Evolutionary conservation across 2,888 invertebrate species (phyloP).

Genomic region (Hemaris fuciformis): DNA sequence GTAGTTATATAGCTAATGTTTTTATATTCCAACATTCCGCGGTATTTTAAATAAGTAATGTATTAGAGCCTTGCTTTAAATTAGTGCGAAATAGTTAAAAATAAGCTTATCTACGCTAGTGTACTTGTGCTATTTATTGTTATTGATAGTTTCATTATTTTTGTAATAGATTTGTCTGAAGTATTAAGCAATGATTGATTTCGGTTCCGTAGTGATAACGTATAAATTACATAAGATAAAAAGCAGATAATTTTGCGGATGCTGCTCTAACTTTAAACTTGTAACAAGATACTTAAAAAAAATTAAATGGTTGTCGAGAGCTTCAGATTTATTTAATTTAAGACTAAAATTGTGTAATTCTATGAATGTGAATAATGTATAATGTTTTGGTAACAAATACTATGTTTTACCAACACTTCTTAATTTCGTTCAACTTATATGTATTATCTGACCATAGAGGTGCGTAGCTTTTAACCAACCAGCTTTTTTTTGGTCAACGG

Average conservation of each 20-base stretch:
- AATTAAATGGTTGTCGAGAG: too few relatives aligned
- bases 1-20: not conserved
- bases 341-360: too few relatives aligned
- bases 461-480: too few relatives aligned
- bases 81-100: not conserved
- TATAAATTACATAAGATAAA: not conserved
- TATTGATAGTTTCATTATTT: not conserved
- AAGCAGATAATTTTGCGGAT: not conserved
- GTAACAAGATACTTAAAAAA: too few relatives aligned
- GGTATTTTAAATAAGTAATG: not conserved
- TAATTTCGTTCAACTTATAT: too few relatives aligned
- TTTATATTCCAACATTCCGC: slow-evolving; percentile 1
- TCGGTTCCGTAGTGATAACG: not conserved
- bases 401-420: too few relatives aligned
- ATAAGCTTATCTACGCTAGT: not conserved
- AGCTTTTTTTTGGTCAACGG: too few relatives aligned
- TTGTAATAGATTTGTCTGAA: not conserved
- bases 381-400: too few relatives aligned
- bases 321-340: too few relatives aligned
- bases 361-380: too few relatives aligned
- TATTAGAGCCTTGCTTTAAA: not conserved
- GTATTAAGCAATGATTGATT: not conserved
- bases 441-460: too few relatives aligned
- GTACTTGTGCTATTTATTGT: not conserved
- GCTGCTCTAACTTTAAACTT: too few relatives aligned